Base-by-base conservation (phyloP, 2,113 vertebrate genomes). In the Hiodon alosoides region DNA sequence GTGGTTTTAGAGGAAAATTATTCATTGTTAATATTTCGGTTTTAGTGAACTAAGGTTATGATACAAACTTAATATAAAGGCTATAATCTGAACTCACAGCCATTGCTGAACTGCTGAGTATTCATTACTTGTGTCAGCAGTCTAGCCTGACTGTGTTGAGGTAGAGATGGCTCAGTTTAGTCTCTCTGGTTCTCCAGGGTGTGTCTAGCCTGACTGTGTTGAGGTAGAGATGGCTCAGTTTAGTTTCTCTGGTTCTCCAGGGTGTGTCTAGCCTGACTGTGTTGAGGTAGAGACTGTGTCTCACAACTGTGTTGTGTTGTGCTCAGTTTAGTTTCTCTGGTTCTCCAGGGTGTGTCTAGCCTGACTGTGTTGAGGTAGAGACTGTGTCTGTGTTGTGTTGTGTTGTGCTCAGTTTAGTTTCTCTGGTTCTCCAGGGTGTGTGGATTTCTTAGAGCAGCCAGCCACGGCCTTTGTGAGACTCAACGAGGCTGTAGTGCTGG, bases 381-480 rank as follows among this genome's bases (percentile, higher is more conserved):
- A n/a, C 52, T 69, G 67, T 69, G 46, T 54, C 54, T 69, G 67
- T 5, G 46, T 69, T 69, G 13, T n/a, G 5, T n/a, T 53, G 5
- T 53, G 50, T 50, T 69, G n/a, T 69, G 67, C 17, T 69, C 54
- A 52, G 67, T 14, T 17, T 69, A 3, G 55, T 2, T 52, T n/a
- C 14, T 68, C 1, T 52, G 48, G 52, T 68, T 68, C 17, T 14
- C 7, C 71, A 97, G 97, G 97, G 53, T 95, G 92, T 5, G 93
- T 96, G 79, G 95, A 98, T 69, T 98, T 98, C 77, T 82, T 99
- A 85, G 95, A 97, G 83, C 95, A 97, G 86, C 95, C 97, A 0
- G 94, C 96, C 0, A 96, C 97, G 87, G 97, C 97, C 7, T 99
- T 99, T 11, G 95, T 98, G 59, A 87, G 97, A 53, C 87, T 99